Percentiles rank a stretch among this genome's conserved stretches.
Evolutionary conservation across 2,797 vertebrate genomes (phyloP).

Genomic region (Phalanger gymnotis): DNA sequence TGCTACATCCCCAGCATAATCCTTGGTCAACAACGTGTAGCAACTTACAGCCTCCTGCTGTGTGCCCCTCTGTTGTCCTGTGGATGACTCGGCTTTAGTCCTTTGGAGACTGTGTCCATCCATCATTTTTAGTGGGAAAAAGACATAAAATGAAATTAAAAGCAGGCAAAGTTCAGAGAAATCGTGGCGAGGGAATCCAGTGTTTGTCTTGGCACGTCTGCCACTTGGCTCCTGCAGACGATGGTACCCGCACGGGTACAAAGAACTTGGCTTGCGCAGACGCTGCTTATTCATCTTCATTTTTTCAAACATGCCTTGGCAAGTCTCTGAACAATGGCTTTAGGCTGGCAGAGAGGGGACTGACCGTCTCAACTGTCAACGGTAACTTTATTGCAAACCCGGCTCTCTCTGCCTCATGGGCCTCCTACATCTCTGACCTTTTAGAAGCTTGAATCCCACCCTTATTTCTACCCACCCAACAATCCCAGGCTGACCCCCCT

Average conservation of each 20-base stretch:
- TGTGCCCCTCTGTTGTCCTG: not conserved
- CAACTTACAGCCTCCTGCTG: not conserved
- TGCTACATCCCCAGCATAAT: not conserved
- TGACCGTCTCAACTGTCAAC: not conserved
- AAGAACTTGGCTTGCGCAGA: not conserved
- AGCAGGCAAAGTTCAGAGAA: not conserved
- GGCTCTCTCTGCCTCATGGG: not conserved
- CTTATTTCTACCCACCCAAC: not conserved
- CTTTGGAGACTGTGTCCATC: not conserved
- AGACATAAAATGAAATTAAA: not conserved
- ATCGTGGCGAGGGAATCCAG: not conserved
- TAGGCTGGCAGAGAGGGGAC: not conserved
- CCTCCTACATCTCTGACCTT: fast-evolving
- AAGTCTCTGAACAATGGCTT: not conserved
- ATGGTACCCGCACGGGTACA: not conserved
- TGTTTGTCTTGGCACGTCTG: not conserved
- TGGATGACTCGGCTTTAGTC: not conserved
- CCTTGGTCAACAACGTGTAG: not conserved
- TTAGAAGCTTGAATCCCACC: fast-evolving
- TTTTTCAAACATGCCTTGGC: not conserved
- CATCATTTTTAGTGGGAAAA: not conserved
- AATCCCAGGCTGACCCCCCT: not conserved
- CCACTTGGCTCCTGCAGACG: not conserved
- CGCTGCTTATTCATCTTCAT: not conserved
- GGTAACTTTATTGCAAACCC: not conserved